Percentiles rank a stretch among this genome's conserved stretches.
Evolutionary conservation across 2,797 vertebrate species (phyloP).

Genomic region (Pelodytes ibericus): DNA sequence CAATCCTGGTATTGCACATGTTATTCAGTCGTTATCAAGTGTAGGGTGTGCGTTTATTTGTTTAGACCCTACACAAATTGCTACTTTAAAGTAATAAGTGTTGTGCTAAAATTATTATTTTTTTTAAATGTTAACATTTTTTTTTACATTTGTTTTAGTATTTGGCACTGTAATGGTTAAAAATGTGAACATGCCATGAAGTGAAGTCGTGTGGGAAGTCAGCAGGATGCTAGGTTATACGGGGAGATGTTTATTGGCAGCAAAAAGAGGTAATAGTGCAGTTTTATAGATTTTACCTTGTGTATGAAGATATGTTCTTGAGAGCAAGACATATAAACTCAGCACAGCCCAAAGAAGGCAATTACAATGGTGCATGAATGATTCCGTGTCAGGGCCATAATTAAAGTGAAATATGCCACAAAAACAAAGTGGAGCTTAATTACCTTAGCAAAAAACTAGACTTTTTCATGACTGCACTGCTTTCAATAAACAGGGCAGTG

Average conservation of each 20-base stretch:
- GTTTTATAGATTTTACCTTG: background rate
- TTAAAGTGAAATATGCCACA: too few species aligned
- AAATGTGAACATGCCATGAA: background rate
- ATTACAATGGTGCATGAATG: background rate
- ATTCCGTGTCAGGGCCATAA: too few species aligned
- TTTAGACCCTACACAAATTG: background rate
- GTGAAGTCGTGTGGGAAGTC: background rate
- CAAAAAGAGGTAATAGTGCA: background rate
- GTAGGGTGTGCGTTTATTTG: background rate
- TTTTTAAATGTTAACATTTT: background rate
- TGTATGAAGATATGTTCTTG: background rate
- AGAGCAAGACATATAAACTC: background rate
- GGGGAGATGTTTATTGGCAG: background rate
- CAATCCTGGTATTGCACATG: constrained; percentile 25
- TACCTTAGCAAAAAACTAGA: too few species aligned
- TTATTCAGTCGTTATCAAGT: background rate
- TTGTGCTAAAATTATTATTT: background rate
- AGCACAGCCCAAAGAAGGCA: background rate
- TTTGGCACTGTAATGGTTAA: background rate
- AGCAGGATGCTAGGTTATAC: background rate
- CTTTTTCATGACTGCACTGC: too few species aligned
- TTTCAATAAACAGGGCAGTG: too few species aligned
- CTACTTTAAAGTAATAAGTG: background rate
- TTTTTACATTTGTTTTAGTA: background rate
- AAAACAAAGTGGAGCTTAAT: too few species aligned